A percentile compares a stretch with the other conserved stretches of the same genome.
phyloP scores from a whole-genome alignment of 2,113 vertebrate species.

The Labeo catla region DNA sequence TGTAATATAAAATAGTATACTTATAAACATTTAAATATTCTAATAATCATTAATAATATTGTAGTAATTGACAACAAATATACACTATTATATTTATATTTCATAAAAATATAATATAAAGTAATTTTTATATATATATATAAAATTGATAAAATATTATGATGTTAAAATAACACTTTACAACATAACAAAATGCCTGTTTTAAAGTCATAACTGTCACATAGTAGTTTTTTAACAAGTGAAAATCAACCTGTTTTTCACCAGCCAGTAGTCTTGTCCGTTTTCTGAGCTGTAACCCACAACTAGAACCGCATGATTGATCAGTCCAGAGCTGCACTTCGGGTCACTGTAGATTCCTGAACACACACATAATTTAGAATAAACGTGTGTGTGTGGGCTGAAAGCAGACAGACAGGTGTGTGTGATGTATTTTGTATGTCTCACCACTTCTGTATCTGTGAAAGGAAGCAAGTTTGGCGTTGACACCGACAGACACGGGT shows the following conservation, averaged over 20 bases:
- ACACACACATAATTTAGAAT: conserved; percentile 11
- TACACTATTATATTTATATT: neutral
- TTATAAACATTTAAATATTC: neutral
- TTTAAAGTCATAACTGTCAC: no score
- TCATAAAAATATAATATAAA: neutral
- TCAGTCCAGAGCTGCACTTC: conserved; percentile 5
- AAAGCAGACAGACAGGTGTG: neutral
- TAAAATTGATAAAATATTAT: neutral
- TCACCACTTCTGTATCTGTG: conserved; percentile 73
- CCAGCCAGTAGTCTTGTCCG: conserved; percentile 74
- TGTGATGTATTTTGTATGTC: conserved; percentile 33
- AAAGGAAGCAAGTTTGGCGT: conserved; percentile 70
- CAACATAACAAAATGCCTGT: no score
- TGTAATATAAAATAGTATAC: neutral
- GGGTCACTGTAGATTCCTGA: conserved; percentile 60
- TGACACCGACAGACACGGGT: conserved; percentile 70
- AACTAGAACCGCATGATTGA: conserved; percentile 64
- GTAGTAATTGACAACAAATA: neutral
- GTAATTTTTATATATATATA: neutral
- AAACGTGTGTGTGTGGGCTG: neutral
- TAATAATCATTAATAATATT: neutral
- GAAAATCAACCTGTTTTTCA: conserved; percentile 73
- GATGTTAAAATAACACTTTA: neutral
- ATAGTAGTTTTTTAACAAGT: neutral
- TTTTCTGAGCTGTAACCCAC: conserved; percentile 72